phyloP scores from a whole-genome alignment of 2,888 invertebrate species.

The Timandra comae region DNA sequence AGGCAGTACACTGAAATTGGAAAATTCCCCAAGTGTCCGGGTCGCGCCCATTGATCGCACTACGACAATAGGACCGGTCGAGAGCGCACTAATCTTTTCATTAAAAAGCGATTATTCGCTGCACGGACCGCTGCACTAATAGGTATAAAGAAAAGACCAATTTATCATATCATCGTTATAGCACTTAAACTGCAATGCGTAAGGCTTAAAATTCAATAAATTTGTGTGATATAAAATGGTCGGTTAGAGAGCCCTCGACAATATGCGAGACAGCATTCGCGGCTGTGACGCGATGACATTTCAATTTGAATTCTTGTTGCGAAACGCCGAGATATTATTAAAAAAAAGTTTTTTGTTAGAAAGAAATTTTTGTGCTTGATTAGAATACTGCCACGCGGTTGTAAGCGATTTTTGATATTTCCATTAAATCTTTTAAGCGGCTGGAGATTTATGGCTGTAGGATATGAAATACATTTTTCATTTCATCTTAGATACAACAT shows the following conservation, averaged over 20 bases:
- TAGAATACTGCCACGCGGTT: slow-evolving; percentile 22
- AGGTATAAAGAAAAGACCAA: slow-evolving; percentile 52
- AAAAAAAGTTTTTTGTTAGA: slow-evolving; percentile 42
- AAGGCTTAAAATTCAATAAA: slow-evolving; percentile 29
- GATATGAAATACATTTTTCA: too few species aligned
- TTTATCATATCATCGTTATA: slow-evolving; percentile 16
- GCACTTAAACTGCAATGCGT: slow-evolving; percentile 21
- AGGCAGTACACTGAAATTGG: slow-evolving; percentile 52
- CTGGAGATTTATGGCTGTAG: not conserved
- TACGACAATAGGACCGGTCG: slow-evolving; percentile 44
- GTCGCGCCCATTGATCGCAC: slow-evolving; percentile 51
- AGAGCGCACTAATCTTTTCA: slow-evolving; percentile 72
- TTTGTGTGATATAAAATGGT: slow-evolving; percentile 10
- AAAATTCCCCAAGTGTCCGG: slow-evolving; percentile 65
- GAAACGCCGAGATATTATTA: slow-evolving; percentile 46
- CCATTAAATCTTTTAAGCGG: slow-evolving; percentile 1
- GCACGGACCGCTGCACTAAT: slow-evolving; percentile 69
- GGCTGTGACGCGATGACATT: slow-evolving; percentile 63
- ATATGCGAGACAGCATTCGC: slow-evolving; percentile 51
- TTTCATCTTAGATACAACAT: too few species aligned
- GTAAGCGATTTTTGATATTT: slow-evolving; percentile 15
- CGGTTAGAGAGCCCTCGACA: slow-evolving; percentile 31
- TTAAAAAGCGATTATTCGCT: slow-evolving; percentile 75
- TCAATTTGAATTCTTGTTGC: slow-evolving; percentile 70
- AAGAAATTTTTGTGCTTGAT: slow-evolving; percentile 37